These are phyloP conservation scores for Sphaerodactylus townsendi DNA, from an alignment of 2,113 vertebrate genomes.

Conservation along the genomic window DNA sequence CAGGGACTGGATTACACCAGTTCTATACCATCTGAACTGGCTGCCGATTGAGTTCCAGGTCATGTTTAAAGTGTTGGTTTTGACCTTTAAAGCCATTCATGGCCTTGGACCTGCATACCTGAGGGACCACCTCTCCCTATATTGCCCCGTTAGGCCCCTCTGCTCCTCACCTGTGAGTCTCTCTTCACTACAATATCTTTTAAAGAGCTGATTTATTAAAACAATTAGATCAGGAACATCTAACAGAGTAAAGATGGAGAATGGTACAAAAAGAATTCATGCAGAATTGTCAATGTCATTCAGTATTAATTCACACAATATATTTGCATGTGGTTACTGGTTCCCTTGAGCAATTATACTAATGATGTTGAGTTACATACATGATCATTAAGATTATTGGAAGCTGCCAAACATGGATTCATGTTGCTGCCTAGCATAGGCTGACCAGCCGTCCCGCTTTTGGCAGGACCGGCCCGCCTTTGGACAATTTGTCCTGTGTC, in stretches of 20 bases:
- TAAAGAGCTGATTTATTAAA: neutral
- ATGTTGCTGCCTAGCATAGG: neutral
- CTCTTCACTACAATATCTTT: neutral
- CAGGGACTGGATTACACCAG: too few relatives aligned
- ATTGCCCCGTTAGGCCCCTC: too few relatives aligned
- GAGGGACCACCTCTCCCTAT: too few relatives aligned
- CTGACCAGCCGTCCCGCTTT: too few relatives aligned
- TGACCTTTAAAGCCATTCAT: too few relatives aligned
- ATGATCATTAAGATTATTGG: neutral
- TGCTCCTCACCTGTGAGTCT: too few relatives aligned
- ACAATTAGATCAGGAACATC: neutral
- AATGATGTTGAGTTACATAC: neutral
- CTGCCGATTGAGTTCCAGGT: too few relatives aligned
- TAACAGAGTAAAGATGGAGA: neutral
- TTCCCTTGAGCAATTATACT: neutral
- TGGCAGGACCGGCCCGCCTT: too few relatives aligned
- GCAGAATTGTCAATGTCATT: neutral
- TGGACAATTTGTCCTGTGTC: too few relatives aligned
- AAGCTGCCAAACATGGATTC: neutral
- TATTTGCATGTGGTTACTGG: neutral
- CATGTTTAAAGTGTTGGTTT: too few relatives aligned
- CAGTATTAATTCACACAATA: neutral
- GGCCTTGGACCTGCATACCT: too few relatives aligned
- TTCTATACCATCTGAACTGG: too few relatives aligned
- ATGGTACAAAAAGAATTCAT: neutral